These are phyloP conservation scores for Drosophila parthenogenetica DNA, from an alignment of 2,888 invertebrate genomes.

Conservation along the genomic window DNA sequence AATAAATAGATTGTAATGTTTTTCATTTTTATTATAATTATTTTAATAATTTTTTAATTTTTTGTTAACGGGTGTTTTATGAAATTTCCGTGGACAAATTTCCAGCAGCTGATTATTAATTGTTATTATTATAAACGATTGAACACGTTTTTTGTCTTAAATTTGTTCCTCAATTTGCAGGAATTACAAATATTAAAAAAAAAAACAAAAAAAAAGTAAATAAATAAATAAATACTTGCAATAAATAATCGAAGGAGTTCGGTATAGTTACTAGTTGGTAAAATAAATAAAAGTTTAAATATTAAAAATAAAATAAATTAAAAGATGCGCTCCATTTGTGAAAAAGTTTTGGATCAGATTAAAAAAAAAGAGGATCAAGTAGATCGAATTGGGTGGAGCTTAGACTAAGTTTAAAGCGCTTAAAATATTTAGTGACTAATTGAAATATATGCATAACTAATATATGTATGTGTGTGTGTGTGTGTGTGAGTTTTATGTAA, in stretches of 20 bases:
- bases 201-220: slow-evolving; percentile 53
- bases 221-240: slow-evolving; percentile 44
- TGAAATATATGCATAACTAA: slow-evolving; percentile 65
- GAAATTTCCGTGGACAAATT: slow-evolving; percentile 15
- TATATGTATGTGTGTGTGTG: slow-evolving; percentile 39
- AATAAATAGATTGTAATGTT: slow-evolving; percentile 39
- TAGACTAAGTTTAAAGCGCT: slow-evolving; percentile 78
- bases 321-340: slow-evolving; percentile 28
- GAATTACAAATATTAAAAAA: slow-evolving; percentile 52
- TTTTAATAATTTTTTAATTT: slow-evolving; percentile 27
- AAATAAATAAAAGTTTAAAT: slow-evolving; percentile 47
- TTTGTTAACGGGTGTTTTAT: too few species aligned
- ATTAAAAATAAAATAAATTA: slow-evolving; percentile 23
- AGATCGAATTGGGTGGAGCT: slow-evolving; percentile 38
- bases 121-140: slow-evolving; percentile 46
- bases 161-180: slow-evolving; percentile 45
- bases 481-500: slow-evolving; percentile 42
- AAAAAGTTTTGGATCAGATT: neutral
- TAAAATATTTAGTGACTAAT: slow-evolving; percentile 84
- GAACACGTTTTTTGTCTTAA: slow-evolving; percentile 53
- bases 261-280: slow-evolving; percentile 47
- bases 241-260: slow-evolving; percentile 33
- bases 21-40: slow-evolving; percentile 34
- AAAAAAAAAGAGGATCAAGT: too few species aligned
- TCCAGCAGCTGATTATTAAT: slow-evolving; percentile 8